Evolutionary conservation across 37 sponge, comb jelly and placozoan species (phyloP), one percentile per base, ranked within the genome.

Genomic region (Tethya wilhelma): DNA sequence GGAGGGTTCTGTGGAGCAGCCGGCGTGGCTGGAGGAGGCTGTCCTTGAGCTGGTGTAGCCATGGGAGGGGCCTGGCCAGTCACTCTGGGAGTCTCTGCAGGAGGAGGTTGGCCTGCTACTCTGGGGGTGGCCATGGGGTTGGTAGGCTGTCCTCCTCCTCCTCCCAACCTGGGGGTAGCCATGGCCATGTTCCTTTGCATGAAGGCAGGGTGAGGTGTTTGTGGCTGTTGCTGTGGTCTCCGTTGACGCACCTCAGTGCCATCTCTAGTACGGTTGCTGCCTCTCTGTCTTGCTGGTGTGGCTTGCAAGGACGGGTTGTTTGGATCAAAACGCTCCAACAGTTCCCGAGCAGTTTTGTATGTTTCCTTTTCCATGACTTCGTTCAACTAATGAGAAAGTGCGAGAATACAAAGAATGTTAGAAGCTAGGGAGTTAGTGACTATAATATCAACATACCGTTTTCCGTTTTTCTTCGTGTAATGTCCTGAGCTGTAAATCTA

Each of bases 321-420:
- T 33, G 85, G 85, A n/a, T 85, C 85, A 60, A 45, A 85, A 36
- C 59, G 53, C 67, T 85, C 71, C 43, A 85, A 43, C 36, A 85
- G 60, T 38, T 88, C 82, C 49, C 43, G 45, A 20, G 80, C 85
- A 38, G 56, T 30, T 1, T 79, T 78, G 69, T 79, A 89, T 0
- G 80, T 64, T 59, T 89, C 90, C 26, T 73, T 89, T 49, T 89
- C 85, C 85, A 84, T 89, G 60, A 89, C 80, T 55, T 84, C 80
- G 46, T 84, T 83, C 28, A 89, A 60, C 85, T 84, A 46, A 8
- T 42, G 5, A 23, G 6, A 29, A 17, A 20, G 63, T 60, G 38
- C 28, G 17, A 34, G 29, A 33, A 63, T 26, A 41, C 29, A 58
- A 29, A 39, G 41, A 41, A 32, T 19, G 49, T 4, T 4, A 8